These are phyloP conservation scores for Salmo trutta DNA, from an alignment of 2,797 vertebrate species.

Conservation along the genomic window DNA sequence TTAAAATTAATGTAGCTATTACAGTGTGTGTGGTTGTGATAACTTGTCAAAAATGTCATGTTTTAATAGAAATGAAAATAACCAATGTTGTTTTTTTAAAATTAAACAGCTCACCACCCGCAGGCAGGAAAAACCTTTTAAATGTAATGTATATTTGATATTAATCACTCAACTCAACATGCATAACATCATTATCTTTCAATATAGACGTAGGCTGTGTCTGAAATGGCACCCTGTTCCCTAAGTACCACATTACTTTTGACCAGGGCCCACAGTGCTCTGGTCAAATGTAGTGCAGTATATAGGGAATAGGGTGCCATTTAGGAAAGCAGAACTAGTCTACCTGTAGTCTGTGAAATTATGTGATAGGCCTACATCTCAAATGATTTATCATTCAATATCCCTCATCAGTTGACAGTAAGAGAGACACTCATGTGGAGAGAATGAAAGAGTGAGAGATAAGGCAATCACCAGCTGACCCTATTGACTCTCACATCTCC, in stretches of 20 bases:
- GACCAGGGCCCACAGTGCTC: too few relatives aligned
- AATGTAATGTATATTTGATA: not conserved
- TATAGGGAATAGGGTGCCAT: too few relatives aligned
- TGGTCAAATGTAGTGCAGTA: too few relatives aligned
- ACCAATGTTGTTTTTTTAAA: not conserved
- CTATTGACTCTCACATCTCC: slow-evolving; percentile 7
- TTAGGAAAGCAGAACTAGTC: too few relatives aligned
- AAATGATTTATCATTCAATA: not conserved
- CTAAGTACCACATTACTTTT: too few relatives aligned
- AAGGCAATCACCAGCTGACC: slow-evolving; percentile 10
- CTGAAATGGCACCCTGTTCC: not conserved
- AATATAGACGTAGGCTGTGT: not conserved
- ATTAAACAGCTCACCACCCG: slow-evolving; percentile 3
- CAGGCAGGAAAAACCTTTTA: slow-evolving; percentile 20
- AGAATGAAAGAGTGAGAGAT: slow-evolving; percentile 18
- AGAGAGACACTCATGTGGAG: not conserved
- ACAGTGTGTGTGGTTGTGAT: not conserved
- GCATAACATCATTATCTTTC: slow-evolving; percentile 1
- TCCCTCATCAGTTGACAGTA: not conserved
- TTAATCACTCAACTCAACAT: slow-evolving; percentile 2
- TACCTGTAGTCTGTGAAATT: too few relatives aligned
- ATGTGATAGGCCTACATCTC: not conserved
- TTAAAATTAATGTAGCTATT: slow-evolving; percentile 3
- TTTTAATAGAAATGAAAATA: slow-evolving; percentile 16
- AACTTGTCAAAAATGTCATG: slow-evolving; percentile 26